Base-by-base conservation (phyloP, 2,888 invertebrate species). In the Agrypnus murinus region DNA sequence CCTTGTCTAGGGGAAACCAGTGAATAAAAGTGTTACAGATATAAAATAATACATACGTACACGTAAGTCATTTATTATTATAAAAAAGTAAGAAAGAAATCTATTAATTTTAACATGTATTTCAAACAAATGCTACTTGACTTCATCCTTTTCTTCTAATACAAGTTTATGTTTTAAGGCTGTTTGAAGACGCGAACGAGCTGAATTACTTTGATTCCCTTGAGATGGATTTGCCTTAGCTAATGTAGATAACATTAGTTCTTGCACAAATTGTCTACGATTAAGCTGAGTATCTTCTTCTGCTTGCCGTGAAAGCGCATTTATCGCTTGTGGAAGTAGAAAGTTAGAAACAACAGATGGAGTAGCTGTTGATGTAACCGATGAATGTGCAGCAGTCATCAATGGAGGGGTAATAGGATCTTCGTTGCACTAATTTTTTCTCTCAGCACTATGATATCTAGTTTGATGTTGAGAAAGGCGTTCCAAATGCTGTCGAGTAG, bases 201-300 rank as follows among this genome's bases (percentile, higher is more conserved):
- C n/a, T n/a, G n/a, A n/a, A n/a, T n/a, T n/a, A n/a, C n/a, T n/a
- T n/a, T n/a, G n/a, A n/a, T n/a, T n/a, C n/a, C n/a, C n/a, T n/a
- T n/a, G n/a, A n/a, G n/a, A n/a, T n/a, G n/a, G n/a, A n/a, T n/a
- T n/a, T n/a, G n/a, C n/a, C n/a, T n/a, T n/a, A n/a, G 48, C 32
- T n/a, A 63, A 12, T 10, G 91, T 89, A 45, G 91, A 90, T 77
- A 92, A 85, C 77, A 92, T 84, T 77, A 93, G 84, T 84, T 92
- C 91, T 85, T 92, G 91, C 73, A 92, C 90, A 86, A 92, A 93
- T 80, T 91, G 87, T 81, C 89, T 89, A 72, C 89, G 87, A 84
- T 92, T 91, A 72, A 90, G 89, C 71, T 89, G 87, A 78, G 88
- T 87, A 77, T 88, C 85, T 77, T 90, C 90, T 67, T 86, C 81